A percentile compares a stretch with the other conserved stretches of the same genome.
Conservation (phyloP, 2,888 invertebrate genomes). For the Empis stercorea region DNA sequence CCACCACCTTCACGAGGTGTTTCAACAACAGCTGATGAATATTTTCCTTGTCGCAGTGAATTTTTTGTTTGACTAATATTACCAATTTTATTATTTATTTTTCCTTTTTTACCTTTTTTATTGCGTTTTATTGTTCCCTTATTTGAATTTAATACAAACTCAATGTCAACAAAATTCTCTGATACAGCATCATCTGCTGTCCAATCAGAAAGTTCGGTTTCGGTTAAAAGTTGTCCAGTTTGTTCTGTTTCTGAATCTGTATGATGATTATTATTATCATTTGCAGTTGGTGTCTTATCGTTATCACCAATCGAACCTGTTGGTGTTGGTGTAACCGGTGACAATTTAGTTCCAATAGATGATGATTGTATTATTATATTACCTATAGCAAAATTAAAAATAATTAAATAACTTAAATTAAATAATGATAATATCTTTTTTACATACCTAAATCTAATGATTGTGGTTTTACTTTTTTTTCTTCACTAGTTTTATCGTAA, state of each 20-base stretch:
- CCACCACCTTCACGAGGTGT: conserved; percentile 31
- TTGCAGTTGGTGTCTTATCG: conserved; percentile 34
- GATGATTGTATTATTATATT: conserved; percentile 11
- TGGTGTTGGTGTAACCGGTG: conserved; percentile 19
- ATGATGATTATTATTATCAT: conserved; percentile 22
- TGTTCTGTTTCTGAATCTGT: conserved; percentile 60
- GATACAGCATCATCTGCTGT: conserved; percentile 67
- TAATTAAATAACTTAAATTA: no score
- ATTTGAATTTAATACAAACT: conserved; percentile 45
- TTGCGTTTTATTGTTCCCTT: conserved; percentile 33
- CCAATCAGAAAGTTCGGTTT: conserved; percentile 84
- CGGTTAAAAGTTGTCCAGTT: conserved; percentile 61
- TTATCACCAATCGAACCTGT: conserved; percentile 21
- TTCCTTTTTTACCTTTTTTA: conserved; percentile 30
- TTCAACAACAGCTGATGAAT: conserved; percentile 33
- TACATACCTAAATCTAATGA: no score
- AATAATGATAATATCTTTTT: no score
- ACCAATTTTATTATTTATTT: conserved; percentile 26
- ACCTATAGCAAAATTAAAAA: no score
- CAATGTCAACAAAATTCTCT: conserved; percentile 58
- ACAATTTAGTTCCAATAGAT: conserved; percentile 11
- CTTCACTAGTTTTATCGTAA: conserved; percentile 23
- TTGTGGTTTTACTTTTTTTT: not conserved
- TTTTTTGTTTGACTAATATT: conserved; percentile 8
- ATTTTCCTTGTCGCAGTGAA: conserved; percentile 11